Evolutionary conservation across 1,140 invertebrate genomes (phyloP).

Genomic region (Penaeus vannamei): DNA sequence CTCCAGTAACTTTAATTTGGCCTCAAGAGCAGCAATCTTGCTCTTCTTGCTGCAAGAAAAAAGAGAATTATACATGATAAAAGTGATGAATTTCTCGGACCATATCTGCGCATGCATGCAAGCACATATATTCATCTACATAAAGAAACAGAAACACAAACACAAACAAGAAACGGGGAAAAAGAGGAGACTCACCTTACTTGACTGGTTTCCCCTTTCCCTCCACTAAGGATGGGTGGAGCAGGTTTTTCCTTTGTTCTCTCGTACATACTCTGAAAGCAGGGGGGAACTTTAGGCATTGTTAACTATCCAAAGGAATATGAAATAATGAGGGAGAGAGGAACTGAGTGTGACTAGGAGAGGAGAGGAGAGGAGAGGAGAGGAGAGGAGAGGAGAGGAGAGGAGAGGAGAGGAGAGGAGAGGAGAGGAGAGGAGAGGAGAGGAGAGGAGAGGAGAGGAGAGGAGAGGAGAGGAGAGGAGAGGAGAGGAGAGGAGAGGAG

Average conservation of each 20-base stretch:
- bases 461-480: too few relatives aligned
- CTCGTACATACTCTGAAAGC: constrained; percentile 53
- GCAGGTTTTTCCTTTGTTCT: constrained; percentile 53
- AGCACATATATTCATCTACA: too few relatives aligned
- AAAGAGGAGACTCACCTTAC: constrained; percentile 38
- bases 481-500: too few relatives aligned
- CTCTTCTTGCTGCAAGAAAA: constrained; percentile 40
- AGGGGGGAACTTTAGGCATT: too few relatives aligned
- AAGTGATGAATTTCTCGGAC: background rate
- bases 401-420: background rate
- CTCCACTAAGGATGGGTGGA: constrained; percentile 51
- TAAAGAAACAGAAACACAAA: background rate
- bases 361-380: too few relatives aligned
- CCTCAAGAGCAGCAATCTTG: constrained; percentile 54
- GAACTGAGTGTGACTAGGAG: background rate
- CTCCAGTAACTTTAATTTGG: constrained; percentile 47
- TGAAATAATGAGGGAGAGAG: background rate
- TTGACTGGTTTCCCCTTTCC: constrained; percentile 46
- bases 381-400: too few relatives aligned
- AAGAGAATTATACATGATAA: too few relatives aligned
- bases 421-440: too few relatives aligned
- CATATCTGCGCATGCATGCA: background rate
- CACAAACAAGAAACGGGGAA: background rate
- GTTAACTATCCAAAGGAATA: background rate
- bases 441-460: too few relatives aligned